phyloP scores from a whole-genome alignment of 2,888 invertebrate genomes.

The Dryocosmus kuriphilus region DNA sequence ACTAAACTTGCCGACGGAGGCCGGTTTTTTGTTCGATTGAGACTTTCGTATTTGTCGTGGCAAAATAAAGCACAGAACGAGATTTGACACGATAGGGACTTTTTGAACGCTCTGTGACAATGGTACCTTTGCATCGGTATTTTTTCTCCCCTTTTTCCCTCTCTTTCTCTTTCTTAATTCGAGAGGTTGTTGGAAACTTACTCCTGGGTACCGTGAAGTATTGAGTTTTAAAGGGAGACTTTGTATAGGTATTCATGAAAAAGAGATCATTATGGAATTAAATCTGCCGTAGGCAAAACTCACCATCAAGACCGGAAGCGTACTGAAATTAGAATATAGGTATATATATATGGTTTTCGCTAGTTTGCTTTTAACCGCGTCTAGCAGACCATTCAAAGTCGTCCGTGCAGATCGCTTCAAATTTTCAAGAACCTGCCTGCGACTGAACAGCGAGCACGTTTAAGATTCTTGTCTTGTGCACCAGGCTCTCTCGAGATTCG shows the following conservation, averaged over 20 bases:
- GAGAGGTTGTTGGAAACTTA: neutral
- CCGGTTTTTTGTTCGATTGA: constrained; percentile 4
- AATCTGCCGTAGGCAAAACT: constrained; percentile 41
- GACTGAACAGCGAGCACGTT: constrained; percentile 25
- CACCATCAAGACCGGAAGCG: constrained; percentile 27
- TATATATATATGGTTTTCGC: constrained; percentile 11
- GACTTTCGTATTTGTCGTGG: constrained; percentile 26
- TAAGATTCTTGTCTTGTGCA: constrained; percentile 36
- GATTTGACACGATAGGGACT: constrained; percentile 20
- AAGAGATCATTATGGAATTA: constrained; percentile 47
- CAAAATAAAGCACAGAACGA: constrained; percentile 45
- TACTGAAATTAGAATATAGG: constrained; percentile 29
- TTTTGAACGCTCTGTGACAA: constrained; percentile 43
- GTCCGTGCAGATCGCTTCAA: constrained; percentile 38
- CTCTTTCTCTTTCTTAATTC: neutral
- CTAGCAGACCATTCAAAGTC: constrained; percentile 27
- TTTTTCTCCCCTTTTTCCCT: neutral
- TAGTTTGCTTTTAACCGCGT: constrained; percentile 25
- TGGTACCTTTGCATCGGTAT: constrained; percentile 47
- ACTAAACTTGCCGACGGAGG: constrained; percentile 2
- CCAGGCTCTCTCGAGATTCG: constrained; percentile 23
- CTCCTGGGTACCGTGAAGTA: neutral
- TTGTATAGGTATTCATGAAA: neutral
- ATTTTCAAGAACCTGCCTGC: constrained; percentile 24
- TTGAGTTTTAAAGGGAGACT: neutral